Evolutionary conservation across 2,888 invertebrate species (phyloP).

Genomic region (Andrena flavipes): DNA sequence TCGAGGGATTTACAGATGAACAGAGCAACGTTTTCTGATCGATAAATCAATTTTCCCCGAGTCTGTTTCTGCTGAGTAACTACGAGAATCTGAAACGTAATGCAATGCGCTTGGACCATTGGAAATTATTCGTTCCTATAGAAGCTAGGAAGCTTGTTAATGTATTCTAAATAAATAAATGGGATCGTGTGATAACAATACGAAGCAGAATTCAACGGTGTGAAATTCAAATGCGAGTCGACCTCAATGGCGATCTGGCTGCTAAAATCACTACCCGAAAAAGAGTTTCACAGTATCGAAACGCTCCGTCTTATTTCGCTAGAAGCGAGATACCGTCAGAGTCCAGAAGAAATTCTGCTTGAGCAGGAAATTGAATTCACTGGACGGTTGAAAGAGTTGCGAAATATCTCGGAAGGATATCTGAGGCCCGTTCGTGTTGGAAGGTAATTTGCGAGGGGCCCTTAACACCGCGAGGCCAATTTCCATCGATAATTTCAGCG

Average conservation of each 20-base stretch:
- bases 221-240: slow-evolving; percentile 7
- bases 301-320: neutral
- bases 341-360: neutral
- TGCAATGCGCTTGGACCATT: neutral
- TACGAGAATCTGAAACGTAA: neutral
- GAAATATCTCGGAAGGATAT: slow-evolving; percentile 3
- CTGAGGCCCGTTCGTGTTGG: slow-evolving; percentile 2
- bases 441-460: slow-evolving; percentile 9
- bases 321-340: neutral
- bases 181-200: neutral
- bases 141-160: neutral
- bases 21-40: neutral
- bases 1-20: neutral
- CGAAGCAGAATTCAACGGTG: neutral
- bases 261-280: neutral
- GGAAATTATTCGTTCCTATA: neutral
- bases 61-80: neutral
- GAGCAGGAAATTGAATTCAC: slow-evolving; percentile 14
- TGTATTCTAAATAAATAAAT: neutral
- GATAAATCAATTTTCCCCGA: neutral
- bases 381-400: neutral
- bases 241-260: slow-evolving; percentile 18
- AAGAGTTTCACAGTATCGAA: neutral
- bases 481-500: slow-evolving; percentile 30
- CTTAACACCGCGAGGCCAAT: slow-evolving; percentile 10